Base-by-base conservation (phyloP, 2,113 vertebrate species). In the Loxodonta africana region DNA sequence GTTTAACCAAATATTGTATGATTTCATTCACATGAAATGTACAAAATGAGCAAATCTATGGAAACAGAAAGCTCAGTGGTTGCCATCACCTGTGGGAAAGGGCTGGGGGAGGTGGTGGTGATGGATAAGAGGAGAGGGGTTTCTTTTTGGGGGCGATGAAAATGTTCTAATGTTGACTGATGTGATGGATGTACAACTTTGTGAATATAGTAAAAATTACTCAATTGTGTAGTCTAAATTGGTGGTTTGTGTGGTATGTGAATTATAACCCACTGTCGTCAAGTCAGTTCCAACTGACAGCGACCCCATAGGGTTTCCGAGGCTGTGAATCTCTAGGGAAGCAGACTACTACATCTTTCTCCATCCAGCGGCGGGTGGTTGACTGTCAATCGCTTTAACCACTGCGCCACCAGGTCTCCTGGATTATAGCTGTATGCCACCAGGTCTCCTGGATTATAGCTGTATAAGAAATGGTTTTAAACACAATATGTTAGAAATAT, bases 41-140 rank as follows among this genome's bases (percentile, higher is more conserved):
- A 20, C 3, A n/a, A 30, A 30, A 23, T 0, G 21, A 11, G 15
- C 7, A 28, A 30, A 30, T n/a, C 12, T 7, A 0, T 62, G 80
- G 23, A 37, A n/a, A 17, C 44, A 11, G 15, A 69, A 41, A 41
- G 87, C 63, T 17, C 10, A 14, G 28, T 53, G 74, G 20, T 14
- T 60, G 28, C 69, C 28, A 8, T 25, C 25, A 12, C 1, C 28
- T 63, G 44, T 17, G 25, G 4, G 11, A 26, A 1, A 17, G 25
- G 28, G 0, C 5, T 6, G 12, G 15, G 62, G 37, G 6, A 18
- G 81, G 33, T 81, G 33, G 53, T 51, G 41, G 18, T 41, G 21
- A 28, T 10, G 20, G 17, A 20, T n/a, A 23, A 57, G 11, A 17
- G 11, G 0, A 53, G 10, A 20, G 15, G 82, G 51, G 7, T 46